A percentile compares a stretch with the other conserved stretches of the same genome.
Conservation (phyloP, 2,113 vertebrate species). For the Neofelis nebulosa region DNA sequence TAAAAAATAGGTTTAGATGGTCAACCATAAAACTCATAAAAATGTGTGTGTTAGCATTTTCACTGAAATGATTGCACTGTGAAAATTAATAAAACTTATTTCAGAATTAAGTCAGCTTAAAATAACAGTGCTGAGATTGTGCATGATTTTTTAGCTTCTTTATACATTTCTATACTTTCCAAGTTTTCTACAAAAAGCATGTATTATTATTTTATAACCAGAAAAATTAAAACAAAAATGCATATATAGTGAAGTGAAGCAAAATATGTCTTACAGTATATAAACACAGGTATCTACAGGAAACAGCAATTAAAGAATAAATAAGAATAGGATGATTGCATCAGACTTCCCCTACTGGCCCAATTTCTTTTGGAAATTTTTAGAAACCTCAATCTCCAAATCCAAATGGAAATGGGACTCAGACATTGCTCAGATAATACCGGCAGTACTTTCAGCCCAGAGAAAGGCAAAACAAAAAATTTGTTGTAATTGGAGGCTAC, state of each 20-base stretch:
- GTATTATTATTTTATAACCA: slow-evolving; percentile 13
- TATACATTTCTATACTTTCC: background rate
- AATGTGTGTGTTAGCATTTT: background rate
- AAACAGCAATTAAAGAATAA: background rate
- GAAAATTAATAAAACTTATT: background rate
- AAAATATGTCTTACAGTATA: background rate
- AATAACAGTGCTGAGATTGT: background rate
- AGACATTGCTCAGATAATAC: slow-evolving; percentile 29
- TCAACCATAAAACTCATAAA: slow-evolving; percentile 2
- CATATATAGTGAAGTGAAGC: background rate
- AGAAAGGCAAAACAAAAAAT: slow-evolving; percentile 8
- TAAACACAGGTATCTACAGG: background rate
- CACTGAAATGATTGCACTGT: background rate
- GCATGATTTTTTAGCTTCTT: background rate
- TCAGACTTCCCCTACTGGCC: background rate
- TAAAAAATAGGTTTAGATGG: background rate
- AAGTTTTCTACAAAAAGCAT: slow-evolving; percentile 23
- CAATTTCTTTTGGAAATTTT: slow-evolving; percentile 13
- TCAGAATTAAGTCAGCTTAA: slow-evolving; percentile 31
- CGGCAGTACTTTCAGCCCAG: background rate
- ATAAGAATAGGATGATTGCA: background rate
- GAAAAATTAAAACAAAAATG: slow-evolving; percentile 37
- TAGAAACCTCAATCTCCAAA: background rate
- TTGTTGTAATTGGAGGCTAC: background rate
- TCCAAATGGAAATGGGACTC: slow-evolving; percentile 4